phyloP scores from a whole-genome alignment of 2,113 vertebrate species.

The Nibea albiflora region DNA sequence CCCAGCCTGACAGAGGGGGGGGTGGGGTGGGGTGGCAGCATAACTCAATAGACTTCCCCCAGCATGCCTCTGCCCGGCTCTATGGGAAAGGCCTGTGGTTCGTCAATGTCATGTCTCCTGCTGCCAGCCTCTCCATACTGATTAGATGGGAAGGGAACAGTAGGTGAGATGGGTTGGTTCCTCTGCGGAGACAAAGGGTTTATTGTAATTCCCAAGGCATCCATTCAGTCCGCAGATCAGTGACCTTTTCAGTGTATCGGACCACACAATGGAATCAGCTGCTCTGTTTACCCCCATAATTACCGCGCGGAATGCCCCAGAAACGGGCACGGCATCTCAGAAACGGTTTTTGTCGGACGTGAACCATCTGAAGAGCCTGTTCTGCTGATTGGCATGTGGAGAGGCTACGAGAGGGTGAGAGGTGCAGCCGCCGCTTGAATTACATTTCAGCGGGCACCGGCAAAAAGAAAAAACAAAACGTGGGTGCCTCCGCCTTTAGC shows the following conservation, averaged over 20 bases:
- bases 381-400: constrained; percentile 35
- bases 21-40: constrained; percentile 27
- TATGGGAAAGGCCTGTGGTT: constrained; percentile 20
- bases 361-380: constrained; percentile 33
- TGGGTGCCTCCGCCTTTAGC: background rate
- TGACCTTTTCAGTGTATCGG: constrained; percentile 57
- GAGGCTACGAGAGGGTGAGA: constrained; percentile 30
- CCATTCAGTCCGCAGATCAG: constrained; percentile 57
- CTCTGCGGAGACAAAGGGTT: constrained; percentile 52
- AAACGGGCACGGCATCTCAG: constrained; percentile 29
- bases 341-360: constrained; percentile 20
- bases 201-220: constrained; percentile 65
- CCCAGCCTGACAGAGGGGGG: constrained; percentile 17
- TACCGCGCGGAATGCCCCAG: constrained; percentile 41
- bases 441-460: constrained; percentile 9
- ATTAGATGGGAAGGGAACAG: constrained; percentile 50
- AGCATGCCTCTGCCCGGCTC: constrained; percentile 32
- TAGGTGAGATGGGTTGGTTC: constrained; percentile 48
- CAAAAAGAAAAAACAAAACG: background rate
- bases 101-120: constrained; percentile 53
- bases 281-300: constrained; percentile 46
- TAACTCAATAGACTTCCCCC: constrained; percentile 46
- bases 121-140: constrained; percentile 50
- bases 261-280: constrained; percentile 55
- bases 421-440: constrained; percentile 23